Base-by-base conservation (phyloP, 2,797 vertebrate genomes). In the Spinus olivaceus region DNA sequence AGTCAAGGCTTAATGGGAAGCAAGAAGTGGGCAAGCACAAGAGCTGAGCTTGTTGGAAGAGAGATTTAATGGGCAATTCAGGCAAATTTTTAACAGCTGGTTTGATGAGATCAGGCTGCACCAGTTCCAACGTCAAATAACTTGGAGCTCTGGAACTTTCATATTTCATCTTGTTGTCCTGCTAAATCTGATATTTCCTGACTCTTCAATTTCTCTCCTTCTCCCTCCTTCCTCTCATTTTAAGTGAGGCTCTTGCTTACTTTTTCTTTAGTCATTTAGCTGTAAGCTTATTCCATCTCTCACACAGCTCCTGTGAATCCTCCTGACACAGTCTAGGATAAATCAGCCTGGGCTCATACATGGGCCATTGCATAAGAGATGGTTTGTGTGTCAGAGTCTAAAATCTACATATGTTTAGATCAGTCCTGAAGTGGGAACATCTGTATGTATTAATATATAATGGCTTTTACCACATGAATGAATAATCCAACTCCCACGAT, bases 341-440 rank as follows among this genome's bases (percentile, higher is more conserved):
- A 95, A 92, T 82, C 80, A 88, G 71, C 80, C 69, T 11, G 22
- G 60, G 53, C 14, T 0, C 2, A 8, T 83, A 60, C 73, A 50
- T 2, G 33, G 81, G 60, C 76, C 89, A 71, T 79, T 96, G 90
- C 87, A 64, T 93, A 96, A 88, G 86, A 63, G 85, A 54, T 92
- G 65, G 82, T 53, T 93, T 95, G 85, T 90, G 63, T 94, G 89
- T 92, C 91, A 70, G 69, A 89, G 47, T 82, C 65, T 81, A 70
- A 96, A 94, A 95, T 93, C 77, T 96, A 77, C 95, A 73, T 91
- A 78, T 92, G 92, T 93, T 93, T 93, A 72, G 89, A 94, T 93
- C 80, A 86, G 74, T 82, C 81, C 37, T 90, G 78, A 96, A 96
- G 85, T 93, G 79, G 82, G 70, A 95, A 93, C 87, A 90, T 95